Conservation (phyloP, 2,113 vertebrate species). For the Austrofundulus limnaeus region DNA sequence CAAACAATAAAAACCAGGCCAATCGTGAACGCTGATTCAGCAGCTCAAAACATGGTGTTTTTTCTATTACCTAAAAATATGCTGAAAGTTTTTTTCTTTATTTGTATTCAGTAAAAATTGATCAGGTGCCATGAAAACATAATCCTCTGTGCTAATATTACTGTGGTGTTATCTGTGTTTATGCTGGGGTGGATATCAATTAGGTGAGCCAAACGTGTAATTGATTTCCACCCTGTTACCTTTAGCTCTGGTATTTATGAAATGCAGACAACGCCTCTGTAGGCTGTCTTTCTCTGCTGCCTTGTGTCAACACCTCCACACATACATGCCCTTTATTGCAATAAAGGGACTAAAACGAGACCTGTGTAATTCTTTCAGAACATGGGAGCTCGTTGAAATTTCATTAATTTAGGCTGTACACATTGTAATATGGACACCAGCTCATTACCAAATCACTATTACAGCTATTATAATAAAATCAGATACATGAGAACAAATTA, state of each 20-base stretch:
- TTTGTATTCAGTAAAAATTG: slow-evolving; percentile 28
- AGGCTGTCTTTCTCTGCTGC: slow-evolving; percentile 38
- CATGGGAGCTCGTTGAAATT: slow-evolving; percentile 45
- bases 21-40: too few relatives aligned
- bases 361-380: slow-evolving; percentile 45
- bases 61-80: slow-evolving; percentile 11
- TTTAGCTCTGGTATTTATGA: slow-evolving; percentile 68
- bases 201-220: slow-evolving; percentile 80
- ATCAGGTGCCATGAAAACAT: slow-evolving; percentile 48
- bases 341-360: slow-evolving; percentile 45
- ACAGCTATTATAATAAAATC: slow-evolving; percentile 55
- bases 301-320: slow-evolving; percentile 58
- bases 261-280: slow-evolving; percentile 34
- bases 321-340: slow-evolving; percentile 52
- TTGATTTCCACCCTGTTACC: slow-evolving; percentile 80
- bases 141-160: slow-evolving; percentile 45
- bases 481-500: slow-evolving; percentile 59
- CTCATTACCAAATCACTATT: slow-evolving; percentile 47
- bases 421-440: slow-evolving; percentile 30
- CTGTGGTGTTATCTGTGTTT: slow-evolving; percentile 71
- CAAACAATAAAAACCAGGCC: too few relatives aligned
- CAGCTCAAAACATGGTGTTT: too few relatives aligned
- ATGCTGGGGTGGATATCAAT: slow-evolving; percentile 79
- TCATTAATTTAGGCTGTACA: slow-evolving; percentile 39
- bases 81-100: slow-evolving; percentile 28